These are phyloP conservation scores for Periophthalmodon schlosseri DNA, from an alignment of 2,113 vertebrate species.

Conservation along the genomic window DNA sequence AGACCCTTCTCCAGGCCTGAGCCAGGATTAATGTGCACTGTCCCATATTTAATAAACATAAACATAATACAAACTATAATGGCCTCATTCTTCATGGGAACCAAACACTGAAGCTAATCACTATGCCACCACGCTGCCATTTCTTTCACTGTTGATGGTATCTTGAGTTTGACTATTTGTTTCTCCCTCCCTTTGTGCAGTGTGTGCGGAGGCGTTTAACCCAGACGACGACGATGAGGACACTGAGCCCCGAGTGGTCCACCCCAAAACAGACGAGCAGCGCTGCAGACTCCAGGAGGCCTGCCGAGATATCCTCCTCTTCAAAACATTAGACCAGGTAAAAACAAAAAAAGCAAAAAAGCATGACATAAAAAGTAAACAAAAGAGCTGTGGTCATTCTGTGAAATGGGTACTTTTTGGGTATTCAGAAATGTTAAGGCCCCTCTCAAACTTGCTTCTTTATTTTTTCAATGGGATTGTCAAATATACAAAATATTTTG, in stretches of 20 bases:
- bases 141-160: not conserved
- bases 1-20: no score
- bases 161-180: not conserved
- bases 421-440: no score
- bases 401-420: no score
- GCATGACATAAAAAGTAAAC: not conserved
- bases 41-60: not conserved
- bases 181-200: conserved; percentile 60
- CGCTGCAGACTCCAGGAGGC: conserved; percentile 95
- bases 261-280: conserved; percentile 97
- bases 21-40: no score
- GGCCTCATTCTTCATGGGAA: no score
- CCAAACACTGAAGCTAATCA: not conserved
- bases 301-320: conserved; percentile 95
- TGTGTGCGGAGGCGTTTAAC: conserved; percentile 95
- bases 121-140: not conserved
- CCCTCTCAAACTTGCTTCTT: no score
- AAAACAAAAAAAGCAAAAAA: not conserved
- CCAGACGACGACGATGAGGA: conserved; percentile 98
- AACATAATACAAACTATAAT: no score
- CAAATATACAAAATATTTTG: no score
- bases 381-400: no score
- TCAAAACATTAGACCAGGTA: conserved; percentile 98
- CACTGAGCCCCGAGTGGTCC: conserved; percentile 92
- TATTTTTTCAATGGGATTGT: no score